Evolutionary conservation across 2,113 vertebrate genomes (phyloP), one percentile per base, ranked within the genome.

Genomic region (Archocentrus centrarchus): DNA sequence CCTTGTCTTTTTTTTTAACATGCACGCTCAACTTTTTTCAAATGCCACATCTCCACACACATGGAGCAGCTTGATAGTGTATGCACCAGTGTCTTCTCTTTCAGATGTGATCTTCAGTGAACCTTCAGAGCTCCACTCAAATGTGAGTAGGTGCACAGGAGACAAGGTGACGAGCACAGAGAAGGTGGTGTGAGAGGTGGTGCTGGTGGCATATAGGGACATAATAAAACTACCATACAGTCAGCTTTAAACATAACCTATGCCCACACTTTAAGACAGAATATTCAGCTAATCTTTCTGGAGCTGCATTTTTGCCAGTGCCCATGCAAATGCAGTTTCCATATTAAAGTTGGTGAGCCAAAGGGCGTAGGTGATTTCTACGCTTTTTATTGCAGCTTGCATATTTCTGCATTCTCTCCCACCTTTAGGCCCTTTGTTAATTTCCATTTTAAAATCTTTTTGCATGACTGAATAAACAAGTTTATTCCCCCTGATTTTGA

Each of bases 21-120:
- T 27, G 32, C 62, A n/a, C 90, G 53, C 86, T 88, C 30, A 15
- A 80, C 59, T 89, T 86, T 86, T 84, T 87, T 90, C 83, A 93
- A 93, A 93, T 93, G 92, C 89, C 94, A 91, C 85, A 86, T 91
- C 87, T 91, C 84, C 80, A 83, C 88, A 88, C 82, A 86, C 82
- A 37, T 81, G 86, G 80, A 87, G 89, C 76, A 27, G 75, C 86
- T 86, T 57, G 78, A 88, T 91, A 90, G 88, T 35, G 60, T 81
- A 85, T 85, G 91, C 93, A 84, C 87, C 84, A 59, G 76, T 83
- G 89, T 82, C 86, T 90, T 50, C 64, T 79, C 85, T 83, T 83
- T 88, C 64, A 89, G 90, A 93, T 80, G 86, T 84, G 89, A 92
- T 93, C 90, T 93, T 90, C 84, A 79, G 55, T 86, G 77, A 91